Evolutionary conservation across 2,797 vertebrate species (phyloP).

Genomic region (Sebastes nivosus): DNA sequence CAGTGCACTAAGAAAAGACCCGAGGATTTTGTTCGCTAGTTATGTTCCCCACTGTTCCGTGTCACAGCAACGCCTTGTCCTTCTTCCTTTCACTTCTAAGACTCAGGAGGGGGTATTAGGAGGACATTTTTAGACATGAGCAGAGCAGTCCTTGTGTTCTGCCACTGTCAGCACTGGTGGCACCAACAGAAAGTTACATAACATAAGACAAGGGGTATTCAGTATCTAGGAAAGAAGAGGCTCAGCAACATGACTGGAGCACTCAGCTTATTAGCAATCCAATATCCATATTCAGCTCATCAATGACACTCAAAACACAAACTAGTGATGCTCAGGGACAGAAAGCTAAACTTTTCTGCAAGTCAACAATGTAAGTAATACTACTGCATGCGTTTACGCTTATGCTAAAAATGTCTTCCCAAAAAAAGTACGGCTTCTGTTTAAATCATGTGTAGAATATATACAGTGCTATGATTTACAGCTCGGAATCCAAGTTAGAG

Average conservation of each 20-base stretch:
- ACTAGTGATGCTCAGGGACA: background rate
- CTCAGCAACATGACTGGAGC: constrained; percentile 57
- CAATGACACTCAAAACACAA: constrained; percentile 21
- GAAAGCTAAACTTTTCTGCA: constrained; percentile 24
- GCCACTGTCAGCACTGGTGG: constrained; percentile 74
- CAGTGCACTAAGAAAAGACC: constrained; percentile 9
- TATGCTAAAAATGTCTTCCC: constrained; percentile 21
- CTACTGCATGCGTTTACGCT: background rate
- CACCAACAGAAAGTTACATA: constrained; percentile 65
- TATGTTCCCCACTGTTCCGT: constrained; percentile 42
- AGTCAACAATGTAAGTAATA: constrained; percentile 1
- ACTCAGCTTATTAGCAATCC: constrained; percentile 49
- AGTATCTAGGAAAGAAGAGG: constrained; percentile 57
- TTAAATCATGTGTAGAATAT: background rate
- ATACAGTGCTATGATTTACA: background rate
- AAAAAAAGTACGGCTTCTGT: background rate
- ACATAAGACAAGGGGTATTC: constrained; percentile 63
- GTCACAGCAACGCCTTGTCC: constrained; percentile 57
- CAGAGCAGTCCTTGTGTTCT: constrained; percentile 73
- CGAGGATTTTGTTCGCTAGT: constrained; percentile 31
- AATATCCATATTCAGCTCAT: constrained; percentile 54
- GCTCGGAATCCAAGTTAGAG: background rate
- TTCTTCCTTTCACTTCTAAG: constrained; percentile 63
- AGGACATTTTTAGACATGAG: constrained; percentile 72
- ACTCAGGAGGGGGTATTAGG: constrained; percentile 59